Base-by-base conservation (phyloP, 2,888 invertebrate genomes). In the Chloroclystis v-ata region DNA sequence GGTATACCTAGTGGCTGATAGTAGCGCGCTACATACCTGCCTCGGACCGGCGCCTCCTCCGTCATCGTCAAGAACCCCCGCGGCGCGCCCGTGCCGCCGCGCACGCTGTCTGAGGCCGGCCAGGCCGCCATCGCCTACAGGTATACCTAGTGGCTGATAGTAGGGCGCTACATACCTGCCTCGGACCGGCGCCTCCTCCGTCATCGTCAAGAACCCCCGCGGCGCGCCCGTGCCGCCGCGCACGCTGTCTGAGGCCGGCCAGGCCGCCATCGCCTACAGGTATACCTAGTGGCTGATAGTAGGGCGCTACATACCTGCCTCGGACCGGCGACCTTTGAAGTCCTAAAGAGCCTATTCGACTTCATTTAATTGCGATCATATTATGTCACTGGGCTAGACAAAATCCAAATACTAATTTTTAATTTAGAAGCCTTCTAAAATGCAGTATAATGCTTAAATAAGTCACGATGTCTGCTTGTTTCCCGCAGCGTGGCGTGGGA, bases 61-160 rank as follows among this genome's bases (percentile, higher is more conserved):
- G 91, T 98, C 37, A 87, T 99, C 20, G 91, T 99, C 33, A 97
- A 98, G 82, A 98, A 97, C 87, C 71, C 69, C 0, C 38, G 51
- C 10, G 62, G 61, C 0, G 68, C 47, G 0, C 57, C 63, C 7
- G 67, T 98, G 13, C 97, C 99, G n/a, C 99, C 99, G 0, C 94
- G 96, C 79, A 98, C 98, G 0, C 87, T 99, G 30, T 93, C 95
- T 53, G 99, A 99, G 87, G 99, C 99, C 8, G 99, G 97, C 0
- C 94, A 94, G 6, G 97, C 99, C 92, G 98, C 99, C 1, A 94
- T 98, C 28, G 96, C 95, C 41, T 97, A 97, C 85, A 93, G 93
- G 93, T 81, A 28, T 16, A 37, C 8, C 9, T 32, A 4, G n/a
- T n/a, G n/a, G 82, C 69, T 99, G 44, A 91, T 99, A 43, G 99